phyloP scores from a whole-genome alignment of 2,888 invertebrate genomes.

The Epicampocera succincta region DNA sequence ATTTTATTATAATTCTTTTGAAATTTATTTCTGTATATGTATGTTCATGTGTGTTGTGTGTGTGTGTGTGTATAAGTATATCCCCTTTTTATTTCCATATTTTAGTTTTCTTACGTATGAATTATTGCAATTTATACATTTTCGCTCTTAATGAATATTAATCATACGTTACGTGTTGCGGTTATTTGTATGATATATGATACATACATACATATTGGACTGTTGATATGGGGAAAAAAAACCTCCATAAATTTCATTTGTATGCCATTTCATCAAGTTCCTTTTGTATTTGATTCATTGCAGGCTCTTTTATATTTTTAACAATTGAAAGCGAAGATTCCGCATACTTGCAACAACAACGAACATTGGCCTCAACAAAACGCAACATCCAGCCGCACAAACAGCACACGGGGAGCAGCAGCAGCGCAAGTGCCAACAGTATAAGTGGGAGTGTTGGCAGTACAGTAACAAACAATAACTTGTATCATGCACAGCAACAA shows the following conservation, averaged over 20 bases:
- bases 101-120: conserved; percentile 12
- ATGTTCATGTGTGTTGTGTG: too few relatives aligned
- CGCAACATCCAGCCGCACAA: conserved; percentile 70
- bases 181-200: conserved; percentile 10
- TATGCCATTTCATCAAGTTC: conserved; percentile 18
- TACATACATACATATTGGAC: background rate
- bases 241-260: conserved; percentile 33
- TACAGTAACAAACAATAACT: conserved; percentile 59
- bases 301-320: conserved; percentile 91
- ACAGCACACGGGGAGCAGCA: conserved; percentile 73
- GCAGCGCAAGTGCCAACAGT: conserved; percentile 55
- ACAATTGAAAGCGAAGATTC: conserved; percentile 86
- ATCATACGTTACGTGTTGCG: conserved; percentile 37
- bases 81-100: too few relatives aligned
- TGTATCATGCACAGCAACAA: conserved; percentile 72
- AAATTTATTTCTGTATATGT: too few relatives aligned
- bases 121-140: conserved; percentile 32
- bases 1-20: too few relatives aligned
- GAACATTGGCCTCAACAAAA: conserved; percentile 84
- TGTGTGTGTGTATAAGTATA: too few relatives aligned
- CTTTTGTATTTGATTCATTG: conserved; percentile 43
- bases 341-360: conserved; percentile 81
- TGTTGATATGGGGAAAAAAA: conserved; percentile 22
- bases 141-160: conserved; percentile 53
- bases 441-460: conserved; percentile 59